phyloP scores from a whole-genome alignment of 2,797 vertebrate genomes.

The Etheostoma nigrum region DNA sequence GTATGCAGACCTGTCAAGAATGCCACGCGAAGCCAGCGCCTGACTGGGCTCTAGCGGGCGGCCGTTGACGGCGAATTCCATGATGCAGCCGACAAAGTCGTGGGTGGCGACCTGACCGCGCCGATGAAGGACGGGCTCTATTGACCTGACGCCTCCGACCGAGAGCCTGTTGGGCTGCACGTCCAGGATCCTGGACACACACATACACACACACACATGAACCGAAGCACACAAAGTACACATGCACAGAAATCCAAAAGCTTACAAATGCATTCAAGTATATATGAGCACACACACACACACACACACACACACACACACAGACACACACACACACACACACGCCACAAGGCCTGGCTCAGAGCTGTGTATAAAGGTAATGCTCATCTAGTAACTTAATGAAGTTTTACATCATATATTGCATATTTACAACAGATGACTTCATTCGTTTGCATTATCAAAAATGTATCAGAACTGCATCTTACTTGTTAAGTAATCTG shows the following conservation, averaged over 20 bases:
- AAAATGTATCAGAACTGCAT: slow-evolving; percentile 17
- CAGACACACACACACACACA: not conserved
- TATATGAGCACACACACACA: not conserved
- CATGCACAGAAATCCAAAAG: slow-evolving; percentile 18
- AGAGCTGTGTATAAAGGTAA: slow-evolving; percentile 11
- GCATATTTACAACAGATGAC: slow-evolving; percentile 47
- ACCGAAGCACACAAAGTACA: slow-evolving; percentile 32
- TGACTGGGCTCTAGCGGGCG: slow-evolving; percentile 97
- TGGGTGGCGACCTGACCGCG: slow-evolving; percentile 94
- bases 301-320: too few species aligned
- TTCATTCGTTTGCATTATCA: slow-evolving; percentile 37
- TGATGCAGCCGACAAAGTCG: slow-evolving; percentile 98
- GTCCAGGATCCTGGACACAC: slow-evolving; percentile 90
- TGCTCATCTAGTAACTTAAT: slow-evolving; percentile 37
- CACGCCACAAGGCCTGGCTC: slow-evolving; percentile 44
- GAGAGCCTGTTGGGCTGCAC: slow-evolving; percentile 96
- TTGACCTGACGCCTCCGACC: slow-evolving; percentile 92
- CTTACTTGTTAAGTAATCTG: not conserved
- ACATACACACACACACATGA: slow-evolving; percentile 22
- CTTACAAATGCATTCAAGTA: slow-evolving; percentile 36
- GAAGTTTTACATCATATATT: slow-evolving; percentile 49
- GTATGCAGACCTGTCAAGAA: slow-evolving; percentile 92
- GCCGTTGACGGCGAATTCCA: slow-evolving; percentile 98
- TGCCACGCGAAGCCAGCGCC: slow-evolving; percentile 92
- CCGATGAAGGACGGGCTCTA: slow-evolving; percentile 93